Evolutionary conservation across 1,140 invertebrate genomes (phyloP).

Genomic region (Leucophenga varia): DNA sequence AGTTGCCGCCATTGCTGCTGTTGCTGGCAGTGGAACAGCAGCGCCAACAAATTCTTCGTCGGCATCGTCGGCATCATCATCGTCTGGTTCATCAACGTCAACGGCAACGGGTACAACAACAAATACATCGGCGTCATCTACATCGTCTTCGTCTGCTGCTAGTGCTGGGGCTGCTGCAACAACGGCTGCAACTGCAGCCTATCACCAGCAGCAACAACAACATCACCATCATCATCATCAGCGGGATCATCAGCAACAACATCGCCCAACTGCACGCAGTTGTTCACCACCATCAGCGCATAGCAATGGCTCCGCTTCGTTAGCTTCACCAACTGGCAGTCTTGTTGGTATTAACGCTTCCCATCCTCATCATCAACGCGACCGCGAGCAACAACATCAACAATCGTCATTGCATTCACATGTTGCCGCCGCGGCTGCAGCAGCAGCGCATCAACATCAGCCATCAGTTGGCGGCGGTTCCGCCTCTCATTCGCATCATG

Average conservation of each 20-base stretch:
- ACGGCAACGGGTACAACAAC: neutral
- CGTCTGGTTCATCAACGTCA: too few relatives aligned
- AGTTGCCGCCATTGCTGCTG: neutral
- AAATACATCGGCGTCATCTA: constrained; percentile 1
- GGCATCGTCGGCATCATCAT: constrained; percentile 16
- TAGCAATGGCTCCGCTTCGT: constrained; percentile 23
- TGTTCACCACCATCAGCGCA: constrained; percentile 25
- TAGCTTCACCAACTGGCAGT: constrained; percentile 26
- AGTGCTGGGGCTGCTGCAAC: neutral
- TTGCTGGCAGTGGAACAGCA: neutral
- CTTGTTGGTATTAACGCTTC: constrained; percentile 26
- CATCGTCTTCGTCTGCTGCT: constrained; percentile 7
- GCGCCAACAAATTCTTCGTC: too few relatives aligned
- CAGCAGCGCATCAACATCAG: constrained; percentile 30
- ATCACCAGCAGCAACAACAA: neutral
- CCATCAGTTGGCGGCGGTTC: constrained; percentile 14
- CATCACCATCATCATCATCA: constrained; percentile 5
- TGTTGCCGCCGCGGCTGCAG: constrained; percentile 35
- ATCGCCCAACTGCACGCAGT: constrained; percentile 23
- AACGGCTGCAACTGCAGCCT: constrained; percentile 3
- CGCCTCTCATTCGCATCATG: constrained; percentile 30
- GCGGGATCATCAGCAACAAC: neutral
- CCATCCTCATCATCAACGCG: constrained; percentile 32
- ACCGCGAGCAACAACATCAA: constrained; percentile 31
- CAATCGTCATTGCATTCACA: constrained; percentile 33